These are phyloP conservation scores for Stenichneumon culpator DNA, from an alignment of 2,888 invertebrate species.

Conservation along the genomic window DNA sequence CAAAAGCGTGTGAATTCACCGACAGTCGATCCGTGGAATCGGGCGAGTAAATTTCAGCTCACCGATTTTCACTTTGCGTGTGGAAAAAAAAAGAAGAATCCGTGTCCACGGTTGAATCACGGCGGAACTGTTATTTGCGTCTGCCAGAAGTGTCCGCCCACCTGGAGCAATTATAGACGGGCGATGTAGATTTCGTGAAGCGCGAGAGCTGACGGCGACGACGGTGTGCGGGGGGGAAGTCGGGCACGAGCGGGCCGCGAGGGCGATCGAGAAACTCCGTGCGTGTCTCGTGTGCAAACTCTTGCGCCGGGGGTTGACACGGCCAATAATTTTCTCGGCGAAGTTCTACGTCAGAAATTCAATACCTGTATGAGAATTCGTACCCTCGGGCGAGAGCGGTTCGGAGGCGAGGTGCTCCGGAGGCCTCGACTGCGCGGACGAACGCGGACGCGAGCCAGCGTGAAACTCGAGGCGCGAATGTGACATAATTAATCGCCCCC, in stretches of 20 bases:
- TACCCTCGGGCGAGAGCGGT: background rate
- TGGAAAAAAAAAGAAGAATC: background rate
- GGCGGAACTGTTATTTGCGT: background rate
- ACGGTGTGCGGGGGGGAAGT: background rate
- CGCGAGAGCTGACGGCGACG: background rate
- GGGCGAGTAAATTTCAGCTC: background rate
- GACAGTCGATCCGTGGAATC: slow-evolving; percentile 7
- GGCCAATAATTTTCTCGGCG: slow-evolving; percentile 46
- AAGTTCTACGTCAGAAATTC: slow-evolving; percentile 47
- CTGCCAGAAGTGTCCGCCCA: background rate
- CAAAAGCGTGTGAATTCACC: slow-evolving; percentile 53
- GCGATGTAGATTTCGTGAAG: background rate
- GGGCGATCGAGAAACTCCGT: background rate
- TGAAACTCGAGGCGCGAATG: slow-evolving; percentile 64
- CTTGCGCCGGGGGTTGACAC: slow-evolving; percentile 4
- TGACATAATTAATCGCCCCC: slow-evolving; percentile 64
- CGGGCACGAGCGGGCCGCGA: background rate
- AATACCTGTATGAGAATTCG: slow-evolving; percentile 38
- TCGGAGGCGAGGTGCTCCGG: slow-evolving; percentile 6
- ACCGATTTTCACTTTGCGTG: background rate
- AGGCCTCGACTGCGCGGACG: slow-evolving; percentile 1
- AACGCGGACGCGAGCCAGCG: slow-evolving; percentile 20
- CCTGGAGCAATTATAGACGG: slow-evolving; percentile 7
- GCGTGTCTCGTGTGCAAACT: background rate
- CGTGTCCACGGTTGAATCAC: background rate